Evolutionary conservation across 1,140 invertebrate species (phyloP), one percentile per base, ranked within the genome.

Genomic region (Calliopsis andreniformis): DNA sequence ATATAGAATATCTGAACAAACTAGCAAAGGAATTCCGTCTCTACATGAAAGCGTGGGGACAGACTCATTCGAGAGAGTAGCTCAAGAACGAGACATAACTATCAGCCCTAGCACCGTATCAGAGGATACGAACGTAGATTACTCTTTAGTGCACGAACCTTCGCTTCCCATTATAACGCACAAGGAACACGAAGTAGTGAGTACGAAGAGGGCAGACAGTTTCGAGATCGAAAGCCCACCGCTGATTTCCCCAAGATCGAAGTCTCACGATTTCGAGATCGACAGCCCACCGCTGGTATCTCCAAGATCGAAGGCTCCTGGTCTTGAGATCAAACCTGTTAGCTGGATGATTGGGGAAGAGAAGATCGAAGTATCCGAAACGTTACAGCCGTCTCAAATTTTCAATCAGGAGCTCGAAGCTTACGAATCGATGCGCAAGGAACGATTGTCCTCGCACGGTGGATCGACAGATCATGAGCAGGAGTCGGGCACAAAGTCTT

Each of bases 331-430:
- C 32, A 89, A 91, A n/a, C 88, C 88, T 0, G 86, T 89, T 2
- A 79, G 90, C 20, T 92, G 91, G 91, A 90, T 91, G 88, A 92
- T 92, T 23, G 91, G 91, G 0, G 90, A 92, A 28, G 90, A 92
- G 47, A 92, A 92, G 76, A 92, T 92, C 20, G 91, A 91, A 47
- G 89, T 92, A 68, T 80, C 87, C 0, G 91, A 92, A 67, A 83
- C 81, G 1, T 6, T 92, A 0, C 83, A 92, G 18, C 91, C 91
- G 2, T 92, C 86, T 0, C 85, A 92, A 56, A 89, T 78, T 0
- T 92, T 92, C 42, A 82, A 92, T 67, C 91, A 90, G 51, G 91
- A 92, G 69, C 79, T 92, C 5, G 91, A 92, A 2, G 91, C 89
- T 39, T 91, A 91, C 25, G 86, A 92, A 28, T 87, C 86, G 14